Base-by-base conservation (phyloP, 2,888 invertebrate genomes). In the Eulithis prunata region DNA sequence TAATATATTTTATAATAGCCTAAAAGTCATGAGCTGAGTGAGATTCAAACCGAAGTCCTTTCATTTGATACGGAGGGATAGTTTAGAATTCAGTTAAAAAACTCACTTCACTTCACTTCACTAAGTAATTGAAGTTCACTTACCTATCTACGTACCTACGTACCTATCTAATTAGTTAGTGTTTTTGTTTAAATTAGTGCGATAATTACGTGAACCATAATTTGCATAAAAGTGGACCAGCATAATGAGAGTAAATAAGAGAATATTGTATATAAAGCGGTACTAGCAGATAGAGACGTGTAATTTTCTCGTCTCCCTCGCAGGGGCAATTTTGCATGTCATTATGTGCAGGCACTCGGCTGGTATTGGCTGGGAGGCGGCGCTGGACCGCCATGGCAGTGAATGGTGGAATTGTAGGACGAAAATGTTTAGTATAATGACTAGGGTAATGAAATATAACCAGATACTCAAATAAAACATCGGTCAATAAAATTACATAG, bases 371-470 rank as follows among this genome's bases (percentile, higher is more conserved):
- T 51, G 55, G 14, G 68, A 68, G 61, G 64, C 62, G 62, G 59
- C 28, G 51, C 60, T 69, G 69, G 57, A 75, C 71, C 70, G 73
- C 71, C 71, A 77, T 75, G 61, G 68, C 64, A 52, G 57, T 13
- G 36, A 10, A 10, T 58, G 45, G 12, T n/a, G 11, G 52, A n/a
- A 41, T 8, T 41, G 13, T 3, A n/a, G n/a, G n/a, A 46, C n/a
- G 3, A 46, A 46, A 32, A 32, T 46, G 3, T 4, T 46, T 46
- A 46, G 46, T n/a, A 4, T 3, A 32, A 32, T 32, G 32, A 32
- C 32, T 3, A 32, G 32, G 32, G 4, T 32, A 3, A 32, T 4
- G 32, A 32, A 32, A 32, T 32, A 32, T 32, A 2, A 4, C 4
- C 2, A 32, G 4, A 32, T 32, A 32, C 2, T 3, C 32, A 32